Evolutionary conservation across 2,113 vertebrate species (phyloP).

Genomic region (Bathybates hornii): DNA sequence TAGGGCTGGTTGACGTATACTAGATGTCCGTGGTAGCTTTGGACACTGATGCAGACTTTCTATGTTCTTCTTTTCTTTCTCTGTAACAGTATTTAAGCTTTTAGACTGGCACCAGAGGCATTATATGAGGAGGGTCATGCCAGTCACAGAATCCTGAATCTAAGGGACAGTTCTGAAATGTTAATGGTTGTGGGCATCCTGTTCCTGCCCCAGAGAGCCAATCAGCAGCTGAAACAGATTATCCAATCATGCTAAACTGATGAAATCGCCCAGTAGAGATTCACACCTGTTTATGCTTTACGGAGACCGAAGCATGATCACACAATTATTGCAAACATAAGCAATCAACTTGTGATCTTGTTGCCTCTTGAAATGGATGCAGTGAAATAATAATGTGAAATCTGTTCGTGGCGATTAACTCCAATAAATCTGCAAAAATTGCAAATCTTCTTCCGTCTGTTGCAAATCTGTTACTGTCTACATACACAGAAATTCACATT

Average conservation of each 20-base stretch:
- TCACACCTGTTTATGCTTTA: background rate
- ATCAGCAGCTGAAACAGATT: background rate
- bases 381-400: background rate
- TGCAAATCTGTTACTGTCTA: background rate
- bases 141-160: background rate
- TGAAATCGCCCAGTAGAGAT: rapidly evolving
- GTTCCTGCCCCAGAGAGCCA: background rate
- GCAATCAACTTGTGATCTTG: background rate
- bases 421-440: background rate
- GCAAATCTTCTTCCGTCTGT: background rate
- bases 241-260: background rate
- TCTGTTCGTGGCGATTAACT: background rate
- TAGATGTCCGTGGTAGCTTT: background rate
- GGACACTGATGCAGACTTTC: background rate
- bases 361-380: background rate
- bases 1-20: background rate
- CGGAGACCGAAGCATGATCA: background rate
- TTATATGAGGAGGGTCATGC: background rate
- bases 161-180: background rate
- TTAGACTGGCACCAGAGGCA: background rate
- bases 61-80: background rate
- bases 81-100: background rate
- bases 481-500: background rate
- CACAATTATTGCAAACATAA: background rate
- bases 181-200: background rate